These are phyloP conservation scores for Microchirus variegatus DNA, from an alignment of 2,797 vertebrate species.

Conservation along the genomic window DNA sequence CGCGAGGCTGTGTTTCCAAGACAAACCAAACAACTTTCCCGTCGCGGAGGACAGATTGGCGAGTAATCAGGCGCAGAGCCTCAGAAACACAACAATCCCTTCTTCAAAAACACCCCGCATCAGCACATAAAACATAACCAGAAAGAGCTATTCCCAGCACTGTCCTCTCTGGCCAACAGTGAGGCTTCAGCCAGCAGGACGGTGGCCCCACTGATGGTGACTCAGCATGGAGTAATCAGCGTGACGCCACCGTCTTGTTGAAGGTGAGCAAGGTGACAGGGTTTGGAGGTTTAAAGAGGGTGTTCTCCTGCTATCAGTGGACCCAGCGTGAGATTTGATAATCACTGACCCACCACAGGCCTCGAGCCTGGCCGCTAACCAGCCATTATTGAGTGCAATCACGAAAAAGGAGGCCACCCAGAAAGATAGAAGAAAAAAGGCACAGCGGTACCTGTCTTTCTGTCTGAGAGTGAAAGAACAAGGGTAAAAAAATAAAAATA, in stretches of 20 bases:
- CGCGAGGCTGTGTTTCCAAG: constrained; percentile 43
- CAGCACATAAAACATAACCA: constrained; percentile 45
- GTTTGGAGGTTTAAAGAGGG: constrained; percentile 5
- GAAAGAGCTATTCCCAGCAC: constrained; percentile 53
- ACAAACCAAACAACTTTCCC: constrained; percentile 56
- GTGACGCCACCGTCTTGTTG: constrained; percentile 21
- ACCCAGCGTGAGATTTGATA: constrained; percentile 55
- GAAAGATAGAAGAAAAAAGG: constrained; percentile 11
- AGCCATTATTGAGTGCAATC: constrained; percentile 69
- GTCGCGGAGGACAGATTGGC: constrained; percentile 5
- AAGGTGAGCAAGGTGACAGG: constrained; percentile 44
- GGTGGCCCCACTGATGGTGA: constrained; percentile 10
- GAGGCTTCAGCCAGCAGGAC: constrained; percentile 31
- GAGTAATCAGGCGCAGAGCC: constrained; percentile 55
- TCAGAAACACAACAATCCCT: constrained; percentile 45
- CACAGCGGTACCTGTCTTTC: constrained; percentile 22
- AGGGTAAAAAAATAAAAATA: constrained; percentile 3
- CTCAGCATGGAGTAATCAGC: constrained; percentile 64
- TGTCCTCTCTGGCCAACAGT: constrained; percentile 16
- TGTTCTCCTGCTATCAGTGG: constrained; percentile 55
- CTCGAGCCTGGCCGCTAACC: constrained; percentile 48
- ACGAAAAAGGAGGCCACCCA: constrained; percentile 48
- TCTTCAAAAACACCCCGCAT: constrained; percentile 41
- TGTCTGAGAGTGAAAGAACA: constrained; percentile 15
- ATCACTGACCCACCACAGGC: constrained; percentile 55